Evolutionary conservation across 2,888 invertebrate genomes (phyloP), one percentile per base, ranked within the genome.

Genomic region (Dryocosmus kuriphilus): DNA sequence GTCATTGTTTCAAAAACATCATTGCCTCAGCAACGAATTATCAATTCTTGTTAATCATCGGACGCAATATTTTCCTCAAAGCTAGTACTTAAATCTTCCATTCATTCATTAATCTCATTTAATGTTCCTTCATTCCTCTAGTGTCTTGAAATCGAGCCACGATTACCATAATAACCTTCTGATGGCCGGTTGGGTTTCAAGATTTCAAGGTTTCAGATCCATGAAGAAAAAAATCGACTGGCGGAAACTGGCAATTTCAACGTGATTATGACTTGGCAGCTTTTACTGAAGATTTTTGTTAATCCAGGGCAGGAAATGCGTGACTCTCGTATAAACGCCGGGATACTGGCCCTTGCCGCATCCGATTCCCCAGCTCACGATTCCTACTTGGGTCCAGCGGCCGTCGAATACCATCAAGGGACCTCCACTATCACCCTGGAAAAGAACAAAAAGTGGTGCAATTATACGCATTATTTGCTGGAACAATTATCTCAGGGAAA

Each of bases 301-400:
- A 88, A 97, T 97, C 97, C 97, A 97, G 32, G 96, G 95, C 86
- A 97, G 91, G 93, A 97, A 96, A 85, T 95, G 94, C 67, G 96
- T 96, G 79, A 97, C 95, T 85, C 97, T 94, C 0, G 97, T 96
- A 91, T 98, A 98, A 4, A 98, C 97, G 22, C 97, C 98, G 0
- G 97, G 97, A 92, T 97, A 97, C 89, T 97, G 97, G 27, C 97
- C 97, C 92, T 97, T 97, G 77, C 97, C 97, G 90, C 97, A 97
- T 55, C 97, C 97, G 85, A 97, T 97, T 81, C 97, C 97, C 97
- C 97, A 97, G 19, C 97, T 97, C 27, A 97, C 97, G 73, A 97
- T 95, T 75, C 97, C 97, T 24, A 96, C 95, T 92, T 97, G 97
- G 0, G 94, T 95, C 95, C 97, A 97, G 79, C 94, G 94, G 7